Percentiles rank a stretch among this genome's conserved stretches.
Conservation (phyloP, 2,113 vertebrate genomes). For the Falco punctatus region DNA sequence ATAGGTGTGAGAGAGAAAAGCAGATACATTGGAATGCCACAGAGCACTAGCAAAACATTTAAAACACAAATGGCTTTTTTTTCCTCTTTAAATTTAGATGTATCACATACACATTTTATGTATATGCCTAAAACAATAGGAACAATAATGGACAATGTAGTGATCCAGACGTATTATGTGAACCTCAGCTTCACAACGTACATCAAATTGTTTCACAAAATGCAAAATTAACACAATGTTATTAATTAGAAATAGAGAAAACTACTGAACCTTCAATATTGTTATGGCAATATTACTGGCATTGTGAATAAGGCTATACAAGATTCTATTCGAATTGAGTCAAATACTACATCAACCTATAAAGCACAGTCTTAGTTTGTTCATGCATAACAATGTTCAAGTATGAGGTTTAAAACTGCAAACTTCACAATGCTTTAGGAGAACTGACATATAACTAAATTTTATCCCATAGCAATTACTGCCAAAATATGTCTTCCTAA, state of each 20-base stretch:
- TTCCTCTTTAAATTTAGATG: background rate
- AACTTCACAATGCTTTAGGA: background rate
- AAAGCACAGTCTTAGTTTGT: background rate
- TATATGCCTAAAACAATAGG: background rate
- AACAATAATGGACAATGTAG: background rate
- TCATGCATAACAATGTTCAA: background rate
- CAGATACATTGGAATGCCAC: background rate
- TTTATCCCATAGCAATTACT: background rate
- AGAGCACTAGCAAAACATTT: background rate
- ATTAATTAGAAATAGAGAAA: background rate
- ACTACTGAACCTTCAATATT: background rate
- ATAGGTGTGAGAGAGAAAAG: slow-evolving; percentile 37
- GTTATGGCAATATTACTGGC: background rate
- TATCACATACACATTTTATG: background rate
- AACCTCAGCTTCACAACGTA: background rate
- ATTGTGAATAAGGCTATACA: background rate
- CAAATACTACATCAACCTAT: background rate
- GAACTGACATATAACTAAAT: background rate
- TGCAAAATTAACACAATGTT: background rate
- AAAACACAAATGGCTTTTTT: background rate
- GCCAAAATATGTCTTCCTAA: background rate
- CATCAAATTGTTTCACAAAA: background rate
- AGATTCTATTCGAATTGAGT: background rate
- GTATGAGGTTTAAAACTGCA: background rate
- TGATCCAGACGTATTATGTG: background rate